Evolutionary conservation across 1,140 invertebrate species (phyloP).

Genomic region (Venturia canescens): DNA sequence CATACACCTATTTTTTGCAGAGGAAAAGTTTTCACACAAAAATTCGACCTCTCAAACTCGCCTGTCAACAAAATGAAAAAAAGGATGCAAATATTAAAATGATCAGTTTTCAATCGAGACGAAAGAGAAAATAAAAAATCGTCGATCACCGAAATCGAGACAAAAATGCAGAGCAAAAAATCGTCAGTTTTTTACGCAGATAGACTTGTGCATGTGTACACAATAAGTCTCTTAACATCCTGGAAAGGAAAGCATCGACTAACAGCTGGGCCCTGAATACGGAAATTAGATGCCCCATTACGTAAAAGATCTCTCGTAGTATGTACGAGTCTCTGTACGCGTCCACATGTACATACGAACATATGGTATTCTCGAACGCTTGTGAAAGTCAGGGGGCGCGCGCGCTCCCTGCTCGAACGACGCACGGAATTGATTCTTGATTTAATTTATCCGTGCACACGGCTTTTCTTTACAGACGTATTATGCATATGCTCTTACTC

Average conservation of each 20-base stretch:
- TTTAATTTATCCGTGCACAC: slow-evolving; percentile 42
- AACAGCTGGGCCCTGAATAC: slow-evolving; percentile 42
- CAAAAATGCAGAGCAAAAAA: no score
- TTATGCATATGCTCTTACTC: not conserved
- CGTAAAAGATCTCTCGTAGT: slow-evolving; percentile 39
- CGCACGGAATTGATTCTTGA: slow-evolving; percentile 43
- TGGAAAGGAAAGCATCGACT: not conserved
- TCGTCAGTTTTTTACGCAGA: no score
- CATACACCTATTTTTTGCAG: no score
- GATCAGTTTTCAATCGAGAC: no score
- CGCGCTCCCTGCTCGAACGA: slow-evolving; percentile 26
- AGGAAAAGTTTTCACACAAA: no score
- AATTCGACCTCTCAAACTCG: no score
- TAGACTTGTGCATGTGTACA: not conserved
- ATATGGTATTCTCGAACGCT: slow-evolving; percentile 31
- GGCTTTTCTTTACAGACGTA: not conserved
- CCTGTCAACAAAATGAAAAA: no score
- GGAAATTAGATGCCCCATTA: slow-evolving; percentile 46
- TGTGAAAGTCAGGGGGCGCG: slow-evolving; percentile 39
- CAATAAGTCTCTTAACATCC: slow-evolving; percentile 18
- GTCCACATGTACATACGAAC: not conserved
- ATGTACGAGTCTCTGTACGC: not conserved
- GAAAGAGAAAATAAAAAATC: no score
- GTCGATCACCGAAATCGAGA: no score
- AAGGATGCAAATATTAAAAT: no score